phyloP scores from a whole-genome alignment of 2,113 vertebrate genomes.

The Cairina moschata region DNA sequence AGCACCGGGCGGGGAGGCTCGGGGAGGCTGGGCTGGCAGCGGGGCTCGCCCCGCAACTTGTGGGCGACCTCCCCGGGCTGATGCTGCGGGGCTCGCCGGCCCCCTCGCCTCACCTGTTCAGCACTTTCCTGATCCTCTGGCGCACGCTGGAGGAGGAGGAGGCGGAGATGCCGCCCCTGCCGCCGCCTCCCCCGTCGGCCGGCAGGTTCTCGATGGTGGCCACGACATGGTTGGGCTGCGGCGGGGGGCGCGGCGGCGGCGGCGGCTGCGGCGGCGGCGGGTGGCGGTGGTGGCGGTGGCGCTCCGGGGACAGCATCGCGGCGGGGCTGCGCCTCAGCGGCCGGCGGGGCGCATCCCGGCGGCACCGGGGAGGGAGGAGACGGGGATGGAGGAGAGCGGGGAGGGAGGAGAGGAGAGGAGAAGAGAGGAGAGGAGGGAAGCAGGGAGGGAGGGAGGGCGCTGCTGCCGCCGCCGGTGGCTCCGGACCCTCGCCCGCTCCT shows the following conservation, averaged over 20 bases:
- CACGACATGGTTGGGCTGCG: constrained; percentile 87
- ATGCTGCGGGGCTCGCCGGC: not conserved
- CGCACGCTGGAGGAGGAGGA: constrained; percentile 74
- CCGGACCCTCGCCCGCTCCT: constrained; percentile 44
- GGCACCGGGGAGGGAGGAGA: too few species aligned
- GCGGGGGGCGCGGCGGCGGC: constrained; percentile 65
- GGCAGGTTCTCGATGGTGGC: constrained; percentile 88
- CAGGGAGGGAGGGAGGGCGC: constrained; percentile 1
- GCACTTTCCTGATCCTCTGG: constrained; percentile 86
- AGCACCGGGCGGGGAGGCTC: too few species aligned
- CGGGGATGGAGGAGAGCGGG: too few species aligned
- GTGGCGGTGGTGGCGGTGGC: constrained; percentile 62
- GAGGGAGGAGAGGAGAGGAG: too few species aligned
- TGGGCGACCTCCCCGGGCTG: not conserved
- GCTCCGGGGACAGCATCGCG: constrained; percentile 62
- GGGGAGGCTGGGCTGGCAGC: too few species aligned
- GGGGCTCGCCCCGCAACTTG: too few species aligned
- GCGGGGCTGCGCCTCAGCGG: constrained; percentile 79
- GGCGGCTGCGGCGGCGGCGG: constrained; percentile 76
- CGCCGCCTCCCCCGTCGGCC: constrained; percentile 70
- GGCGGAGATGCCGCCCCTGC: constrained; percentile 54
- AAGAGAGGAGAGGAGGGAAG: too few species aligned
- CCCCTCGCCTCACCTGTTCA: constrained; percentile 82
- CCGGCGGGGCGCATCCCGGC: constrained; percentile 77
- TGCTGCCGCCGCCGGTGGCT: constrained; percentile 52